Evolutionary conservation across 1,140 invertebrate species (phyloP).

Genomic region (Pachyrhynchus sulphureomaculatus): DNA sequence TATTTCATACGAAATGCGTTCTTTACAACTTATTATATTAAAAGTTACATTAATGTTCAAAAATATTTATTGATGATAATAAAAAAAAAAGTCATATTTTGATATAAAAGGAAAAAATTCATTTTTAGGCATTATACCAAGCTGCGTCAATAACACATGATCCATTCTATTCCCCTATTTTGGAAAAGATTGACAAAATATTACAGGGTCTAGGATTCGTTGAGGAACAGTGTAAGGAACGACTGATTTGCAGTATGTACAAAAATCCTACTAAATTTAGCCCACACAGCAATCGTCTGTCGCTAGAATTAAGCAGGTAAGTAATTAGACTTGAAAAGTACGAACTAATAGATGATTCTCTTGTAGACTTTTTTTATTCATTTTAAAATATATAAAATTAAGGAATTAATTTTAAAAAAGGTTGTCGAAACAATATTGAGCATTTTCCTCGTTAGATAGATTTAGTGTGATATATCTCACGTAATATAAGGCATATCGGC

Average conservation of each 20-base stretch:
- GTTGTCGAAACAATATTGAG: too few relatives aligned
- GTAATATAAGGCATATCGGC: too few relatives aligned
- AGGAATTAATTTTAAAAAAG: too few relatives aligned
- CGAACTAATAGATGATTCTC: too few relatives aligned
- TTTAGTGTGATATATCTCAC: too few relatives aligned
- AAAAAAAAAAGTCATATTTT: too few relatives aligned
- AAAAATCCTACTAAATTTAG: slow-evolving; percentile 73
- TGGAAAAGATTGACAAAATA: slow-evolving; percentile 73
- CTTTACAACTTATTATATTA: too few relatives aligned
- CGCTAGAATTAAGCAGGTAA: slow-evolving; percentile 82
- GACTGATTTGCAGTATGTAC: slow-evolving; percentile 80
- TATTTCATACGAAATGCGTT: too few relatives aligned
- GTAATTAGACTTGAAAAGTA: slow-evolving; percentile 13
- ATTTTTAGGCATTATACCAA: slow-evolving; percentile 31
- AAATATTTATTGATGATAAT: too few relatives aligned
- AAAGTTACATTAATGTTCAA: too few relatives aligned
- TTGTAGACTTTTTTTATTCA: not conserved
- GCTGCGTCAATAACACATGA: slow-evolving; percentile 56
- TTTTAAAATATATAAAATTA: not conserved
- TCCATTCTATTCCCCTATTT: slow-evolving; percentile 75
- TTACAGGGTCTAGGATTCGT: slow-evolving; percentile 64
- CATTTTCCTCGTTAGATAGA: too few relatives aligned
- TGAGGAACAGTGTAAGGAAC: slow-evolving; percentile 71
- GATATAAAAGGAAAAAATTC: too few relatives aligned
- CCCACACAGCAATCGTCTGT: slow-evolving; percentile 81